Evolutionary conservation across 2,888 invertebrate genomes (phyloP).

Genomic region (Peribatodes rhomboidaria): DNA sequence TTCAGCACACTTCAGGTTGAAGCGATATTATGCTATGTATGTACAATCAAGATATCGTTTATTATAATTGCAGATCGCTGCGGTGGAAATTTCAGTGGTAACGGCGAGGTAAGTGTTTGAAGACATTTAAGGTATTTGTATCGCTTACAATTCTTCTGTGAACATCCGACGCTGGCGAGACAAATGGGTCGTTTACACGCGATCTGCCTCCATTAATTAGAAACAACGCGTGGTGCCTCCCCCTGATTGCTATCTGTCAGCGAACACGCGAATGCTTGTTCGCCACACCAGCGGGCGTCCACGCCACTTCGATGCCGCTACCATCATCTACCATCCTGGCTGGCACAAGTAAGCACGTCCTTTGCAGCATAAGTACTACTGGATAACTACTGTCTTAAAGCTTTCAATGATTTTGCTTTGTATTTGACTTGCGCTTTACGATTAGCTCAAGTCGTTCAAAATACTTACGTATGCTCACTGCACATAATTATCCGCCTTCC

Average conservation of each 20-base stretch:
- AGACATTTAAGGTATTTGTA: conserved; percentile 81
- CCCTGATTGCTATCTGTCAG: conserved; percentile 80
- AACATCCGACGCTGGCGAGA: conserved; percentile 77
- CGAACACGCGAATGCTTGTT: conserved; percentile 74
- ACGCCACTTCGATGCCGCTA: conserved; percentile 29
- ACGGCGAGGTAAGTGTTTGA: conserved; percentile 73
- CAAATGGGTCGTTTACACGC: conserved; percentile 80
- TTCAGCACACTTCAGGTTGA: too few relatives aligned
- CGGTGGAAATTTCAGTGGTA: conserved; percentile 64
- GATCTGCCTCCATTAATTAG: conserved; percentile 80
- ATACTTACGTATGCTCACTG: too few relatives aligned
- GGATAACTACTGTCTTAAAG: background rate
- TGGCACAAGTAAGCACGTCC: background rate
- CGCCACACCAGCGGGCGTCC: conserved; percentile 41
- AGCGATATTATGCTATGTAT: conserved; percentile 61
- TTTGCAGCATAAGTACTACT: background rate
- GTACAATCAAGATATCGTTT: conserved; percentile 71
- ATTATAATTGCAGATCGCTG: conserved; percentile 75
- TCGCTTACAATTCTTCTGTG: conserved; percentile 83
- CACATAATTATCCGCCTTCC: too few relatives aligned
- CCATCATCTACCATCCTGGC: conserved; percentile 1
- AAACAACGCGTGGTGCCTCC: conserved; percentile 74
- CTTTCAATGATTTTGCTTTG: background rate
- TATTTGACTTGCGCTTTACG: too few relatives aligned
- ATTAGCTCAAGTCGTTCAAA: too few relatives aligned